phyloP scores from a whole-genome alignment of 2,888 invertebrate genomes.

The Oligia strigilis region DNA sequence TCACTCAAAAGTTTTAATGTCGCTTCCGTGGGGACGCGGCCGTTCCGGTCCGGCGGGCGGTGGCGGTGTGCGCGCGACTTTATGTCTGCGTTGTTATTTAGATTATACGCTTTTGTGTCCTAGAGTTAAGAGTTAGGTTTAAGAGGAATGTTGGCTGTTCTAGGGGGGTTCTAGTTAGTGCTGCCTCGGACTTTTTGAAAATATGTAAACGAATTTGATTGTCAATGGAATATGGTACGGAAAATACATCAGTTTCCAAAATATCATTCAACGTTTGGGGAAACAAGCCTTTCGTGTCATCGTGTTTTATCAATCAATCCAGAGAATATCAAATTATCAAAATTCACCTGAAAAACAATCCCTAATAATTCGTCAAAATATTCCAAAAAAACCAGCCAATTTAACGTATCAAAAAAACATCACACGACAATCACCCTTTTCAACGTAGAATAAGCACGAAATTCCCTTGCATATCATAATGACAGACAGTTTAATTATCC shows the following conservation, averaged over 20 bases:
- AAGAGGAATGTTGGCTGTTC: slow-evolving; percentile 26
- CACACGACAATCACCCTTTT: slow-evolving; percentile 35
- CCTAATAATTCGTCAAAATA: slow-evolving; percentile 51
- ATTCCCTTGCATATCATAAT: slow-evolving; percentile 61
- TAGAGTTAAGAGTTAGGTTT: slow-evolving; percentile 61
- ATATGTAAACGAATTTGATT: not conserved
- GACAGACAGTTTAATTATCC: slow-evolving; percentile 71
- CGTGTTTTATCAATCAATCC: slow-evolving; percentile 25
- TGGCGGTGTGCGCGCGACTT: slow-evolving; percentile 68
- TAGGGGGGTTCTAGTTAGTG: not conserved
- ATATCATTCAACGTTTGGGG: not conserved
- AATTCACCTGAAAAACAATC: slow-evolving; percentile 35
- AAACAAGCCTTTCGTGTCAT: not conserved
- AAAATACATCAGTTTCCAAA: not conserved
- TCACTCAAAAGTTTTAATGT: slow-evolving; percentile 91
- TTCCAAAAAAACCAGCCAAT: slow-evolving; percentile 49
- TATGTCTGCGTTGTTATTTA: slow-evolving; percentile 70
- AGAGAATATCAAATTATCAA: slow-evolving; percentile 39
- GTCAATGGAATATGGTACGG: not conserved
- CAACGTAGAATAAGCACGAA: slow-evolving; percentile 39
- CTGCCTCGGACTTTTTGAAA: not conserved
- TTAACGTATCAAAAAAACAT: slow-evolving; percentile 25
- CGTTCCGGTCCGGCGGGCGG: slow-evolving; percentile 73
- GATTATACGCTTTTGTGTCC: slow-evolving; percentile 63
- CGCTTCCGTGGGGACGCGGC: slow-evolving; percentile 82